A percentile compares a stretch with the other conserved stretches of the same genome.
Conservation (phyloP, 2,888 invertebrate genomes). For the Syrphus vitripennis region DNA sequence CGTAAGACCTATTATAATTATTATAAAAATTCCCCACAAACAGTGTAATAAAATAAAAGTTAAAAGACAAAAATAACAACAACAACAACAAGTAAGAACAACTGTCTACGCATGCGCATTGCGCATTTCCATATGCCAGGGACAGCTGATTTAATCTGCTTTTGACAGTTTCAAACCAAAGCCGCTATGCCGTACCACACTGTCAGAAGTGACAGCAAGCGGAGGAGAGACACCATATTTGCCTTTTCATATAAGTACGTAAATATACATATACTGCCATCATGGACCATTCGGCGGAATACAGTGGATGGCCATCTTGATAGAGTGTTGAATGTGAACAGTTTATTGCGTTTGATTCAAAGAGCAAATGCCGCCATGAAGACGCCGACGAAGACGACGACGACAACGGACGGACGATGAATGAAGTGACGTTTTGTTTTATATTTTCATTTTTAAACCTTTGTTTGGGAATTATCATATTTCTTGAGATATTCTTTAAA, state of each 20-base stretch:
- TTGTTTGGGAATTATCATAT: constrained; percentile 50
- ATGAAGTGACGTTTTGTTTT: constrained; percentile 69
- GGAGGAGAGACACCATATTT: constrained; percentile 23
- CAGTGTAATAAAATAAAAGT: constrained; percentile 47
- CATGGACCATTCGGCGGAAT: constrained; percentile 63
- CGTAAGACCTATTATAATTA: constrained; percentile 74
- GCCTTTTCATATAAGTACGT: too few species aligned
- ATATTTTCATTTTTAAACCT: constrained; percentile 38
- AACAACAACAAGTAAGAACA: background rate
- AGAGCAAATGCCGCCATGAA: constrained; percentile 59
- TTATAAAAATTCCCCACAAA: constrained; percentile 56
- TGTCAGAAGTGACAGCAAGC: constrained; percentile 54
- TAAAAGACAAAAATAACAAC: background rate
- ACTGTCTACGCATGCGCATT: constrained; percentile 51
- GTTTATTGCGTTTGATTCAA: constrained; percentile 71
- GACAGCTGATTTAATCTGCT: constrained; percentile 59
- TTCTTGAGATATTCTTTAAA: constrained; percentile 33
- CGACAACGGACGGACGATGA: constrained; percentile 43
- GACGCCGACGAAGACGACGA: background rate
- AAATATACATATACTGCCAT: background rate
- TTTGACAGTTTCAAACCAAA: constrained; percentile 56
- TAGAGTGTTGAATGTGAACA: constrained; percentile 71
- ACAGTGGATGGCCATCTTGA: constrained; percentile 71
- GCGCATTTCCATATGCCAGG: constrained; percentile 62
- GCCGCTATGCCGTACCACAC: constrained; percentile 31